These are phyloP conservation scores for Acipenser ruthenus DNA, from an alignment of 2,797 vertebrate species.

Conservation along the genomic window DNA sequence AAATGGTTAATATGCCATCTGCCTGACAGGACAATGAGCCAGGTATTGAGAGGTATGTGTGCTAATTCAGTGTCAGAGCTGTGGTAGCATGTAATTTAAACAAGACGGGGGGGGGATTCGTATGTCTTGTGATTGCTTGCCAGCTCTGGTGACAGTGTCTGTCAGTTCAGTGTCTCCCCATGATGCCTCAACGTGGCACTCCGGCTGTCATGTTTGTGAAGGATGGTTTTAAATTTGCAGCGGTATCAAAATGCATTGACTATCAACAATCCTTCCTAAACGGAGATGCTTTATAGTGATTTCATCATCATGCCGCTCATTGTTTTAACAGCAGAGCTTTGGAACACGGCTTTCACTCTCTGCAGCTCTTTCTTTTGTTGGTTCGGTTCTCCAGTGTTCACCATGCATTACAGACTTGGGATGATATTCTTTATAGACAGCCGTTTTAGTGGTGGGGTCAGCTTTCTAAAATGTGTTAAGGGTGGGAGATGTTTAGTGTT, in stretches of 20 bases:
- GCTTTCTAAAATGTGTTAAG: too few species aligned
- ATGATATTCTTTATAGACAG: too few species aligned
- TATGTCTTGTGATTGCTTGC: slow-evolving; percentile 1
- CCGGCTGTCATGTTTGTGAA: not conserved
- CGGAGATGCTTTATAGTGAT: slow-evolving; percentile 8
- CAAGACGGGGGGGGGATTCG: not conserved
- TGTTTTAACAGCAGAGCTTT: slow-evolving; percentile 1
- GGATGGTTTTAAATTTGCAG: not conserved
- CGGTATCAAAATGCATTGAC: not conserved
- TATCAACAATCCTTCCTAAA: not conserved
- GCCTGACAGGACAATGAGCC: too few species aligned
- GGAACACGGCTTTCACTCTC: not conserved
- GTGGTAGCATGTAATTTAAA: slow-evolving; percentile 1
- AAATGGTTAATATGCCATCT: too few species aligned
- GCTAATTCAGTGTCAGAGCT: not conserved
- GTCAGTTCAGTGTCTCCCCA: not conserved
- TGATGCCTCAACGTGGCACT: not conserved
- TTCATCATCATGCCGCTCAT: not conserved
- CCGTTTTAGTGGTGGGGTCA: too few species aligned
- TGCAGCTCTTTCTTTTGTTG: slow-evolving; percentile 1
- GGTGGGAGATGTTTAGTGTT: too few species aligned
- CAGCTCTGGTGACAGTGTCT: not conserved
- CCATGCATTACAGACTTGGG: too few species aligned
- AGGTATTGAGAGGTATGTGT: too few species aligned
- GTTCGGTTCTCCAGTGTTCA: slow-evolving; percentile 5